phyloP scores from a whole-genome alignment of 2,888 invertebrate species.

The Cosmorhoe ocellata region DNA sequence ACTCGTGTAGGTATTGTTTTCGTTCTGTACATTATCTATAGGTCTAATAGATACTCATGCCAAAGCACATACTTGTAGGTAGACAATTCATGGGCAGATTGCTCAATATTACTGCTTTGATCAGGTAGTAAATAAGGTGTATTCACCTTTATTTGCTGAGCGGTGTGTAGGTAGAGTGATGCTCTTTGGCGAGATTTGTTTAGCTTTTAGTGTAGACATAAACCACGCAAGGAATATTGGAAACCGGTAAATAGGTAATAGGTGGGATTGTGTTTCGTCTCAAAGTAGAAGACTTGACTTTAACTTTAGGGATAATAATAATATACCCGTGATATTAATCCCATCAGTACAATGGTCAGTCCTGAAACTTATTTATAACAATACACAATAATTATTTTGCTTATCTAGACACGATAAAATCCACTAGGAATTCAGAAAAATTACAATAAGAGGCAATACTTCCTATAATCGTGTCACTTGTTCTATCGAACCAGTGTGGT shows the following conservation, averaged over 20 bases:
- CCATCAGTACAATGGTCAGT: no score
- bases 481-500: no score
- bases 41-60: conserved; percentile 45
- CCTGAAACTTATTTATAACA: no score
- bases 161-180: conserved; percentile 5
- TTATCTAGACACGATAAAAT: no score
- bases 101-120: conserved; percentile 27
- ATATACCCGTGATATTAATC: no score
- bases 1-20: conserved; percentile 13
- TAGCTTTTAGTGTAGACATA: conserved; percentile 12
- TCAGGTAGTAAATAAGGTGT: not conserved
- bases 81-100: conserved; percentile 53
- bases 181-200: conserved; percentile 9
- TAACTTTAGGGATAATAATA: no score
- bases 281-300: no score
- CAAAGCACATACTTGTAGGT: conserved; percentile 42
- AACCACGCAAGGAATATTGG: not conserved
- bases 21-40: conserved; percentile 42
- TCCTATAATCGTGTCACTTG: no score
- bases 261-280: not conserved
- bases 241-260: not conserved
- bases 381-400: no score
- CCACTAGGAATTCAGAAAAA: no score
- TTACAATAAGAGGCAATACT: no score
- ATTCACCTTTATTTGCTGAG: not conserved